A percentile compares a stretch with the other conserved stretches of the same genome.
phyloP scores from a whole-genome alignment of 2,113 vertebrate genomes.

The human (Homo sapiens) region DNA sequence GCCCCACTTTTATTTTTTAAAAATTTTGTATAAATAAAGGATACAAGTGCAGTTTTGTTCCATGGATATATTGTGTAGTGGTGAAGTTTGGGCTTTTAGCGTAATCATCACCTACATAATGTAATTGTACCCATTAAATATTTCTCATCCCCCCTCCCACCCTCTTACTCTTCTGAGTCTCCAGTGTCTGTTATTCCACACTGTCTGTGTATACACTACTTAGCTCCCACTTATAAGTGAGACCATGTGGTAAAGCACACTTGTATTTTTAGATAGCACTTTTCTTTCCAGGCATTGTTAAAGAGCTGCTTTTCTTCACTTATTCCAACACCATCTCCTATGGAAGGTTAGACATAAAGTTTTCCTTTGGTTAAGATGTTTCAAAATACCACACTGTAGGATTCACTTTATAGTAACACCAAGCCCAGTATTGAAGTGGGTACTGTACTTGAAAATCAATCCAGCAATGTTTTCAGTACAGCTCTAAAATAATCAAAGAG shows the following conservation, averaged over 20 bases:
- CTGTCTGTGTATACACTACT: no score
- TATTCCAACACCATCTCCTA: neutral
- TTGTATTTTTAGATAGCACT: neutral
- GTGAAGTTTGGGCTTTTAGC: no score
- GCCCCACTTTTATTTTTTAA: no score
- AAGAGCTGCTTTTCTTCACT: neutral
- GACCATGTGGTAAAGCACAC: neutral
- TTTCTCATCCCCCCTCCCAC: no score
- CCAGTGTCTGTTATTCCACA: no score
- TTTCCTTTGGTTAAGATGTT: neutral
- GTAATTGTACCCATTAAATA: no score
- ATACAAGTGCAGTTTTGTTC: no score
- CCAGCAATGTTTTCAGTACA: neutral
- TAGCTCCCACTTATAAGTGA: no score
- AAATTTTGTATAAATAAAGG: no score
- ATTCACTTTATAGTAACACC: neutral
- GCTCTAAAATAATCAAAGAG: neutral
- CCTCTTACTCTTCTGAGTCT: no score
- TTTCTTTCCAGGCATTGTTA: neutral
- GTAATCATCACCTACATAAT: no score
- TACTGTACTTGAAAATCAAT: neutral
- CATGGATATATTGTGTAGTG: no score
- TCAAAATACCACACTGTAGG: neutral
- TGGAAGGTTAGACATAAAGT: neutral
- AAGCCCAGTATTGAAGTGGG: neutral